phyloP scores from a whole-genome alignment of 2,888 invertebrate species.

The Cephus sareptanus region DNA sequence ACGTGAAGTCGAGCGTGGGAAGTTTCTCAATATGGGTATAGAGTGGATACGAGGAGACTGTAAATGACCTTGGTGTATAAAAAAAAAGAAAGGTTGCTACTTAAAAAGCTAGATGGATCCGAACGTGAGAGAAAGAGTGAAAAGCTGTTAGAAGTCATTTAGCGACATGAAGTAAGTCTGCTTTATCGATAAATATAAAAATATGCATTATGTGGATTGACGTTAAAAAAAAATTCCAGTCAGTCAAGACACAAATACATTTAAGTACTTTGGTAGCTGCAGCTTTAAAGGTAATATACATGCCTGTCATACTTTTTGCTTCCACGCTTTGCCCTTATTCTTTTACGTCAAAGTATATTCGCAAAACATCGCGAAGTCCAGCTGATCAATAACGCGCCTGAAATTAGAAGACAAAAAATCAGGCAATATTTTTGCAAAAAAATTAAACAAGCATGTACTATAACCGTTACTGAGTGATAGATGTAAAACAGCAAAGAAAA shows the following conservation, averaged over 20 bases:
- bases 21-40: not conserved
- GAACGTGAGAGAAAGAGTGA: not conserved
- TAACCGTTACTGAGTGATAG: not conserved
- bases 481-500: not conserved
- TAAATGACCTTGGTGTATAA: not conserved
- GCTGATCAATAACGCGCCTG: not conserved
- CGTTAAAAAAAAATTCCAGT: not conserved
- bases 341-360: not conserved
- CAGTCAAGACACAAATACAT: not conserved
- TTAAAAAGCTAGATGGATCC: not conserved
- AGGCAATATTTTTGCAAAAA: not conserved
- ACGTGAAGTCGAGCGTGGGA: not conserved
- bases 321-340: not conserved
- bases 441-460: not conserved
- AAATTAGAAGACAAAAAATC: not conserved
- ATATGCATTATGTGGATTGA: not conserved
- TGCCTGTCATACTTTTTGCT: not conserved
- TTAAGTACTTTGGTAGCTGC: not conserved
- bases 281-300: not conserved
- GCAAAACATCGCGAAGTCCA: not conserved
- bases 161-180: not conserved
- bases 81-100: not conserved
- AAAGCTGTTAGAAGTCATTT: not conserved
- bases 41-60: not conserved
- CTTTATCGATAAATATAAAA: not conserved